Percentiles rank a stretch among this genome's conserved stretches.
phyloP scores from a whole-genome alignment of 64 coral and sea anemone genomes.

The Actinia tenebrosa region DNA sequence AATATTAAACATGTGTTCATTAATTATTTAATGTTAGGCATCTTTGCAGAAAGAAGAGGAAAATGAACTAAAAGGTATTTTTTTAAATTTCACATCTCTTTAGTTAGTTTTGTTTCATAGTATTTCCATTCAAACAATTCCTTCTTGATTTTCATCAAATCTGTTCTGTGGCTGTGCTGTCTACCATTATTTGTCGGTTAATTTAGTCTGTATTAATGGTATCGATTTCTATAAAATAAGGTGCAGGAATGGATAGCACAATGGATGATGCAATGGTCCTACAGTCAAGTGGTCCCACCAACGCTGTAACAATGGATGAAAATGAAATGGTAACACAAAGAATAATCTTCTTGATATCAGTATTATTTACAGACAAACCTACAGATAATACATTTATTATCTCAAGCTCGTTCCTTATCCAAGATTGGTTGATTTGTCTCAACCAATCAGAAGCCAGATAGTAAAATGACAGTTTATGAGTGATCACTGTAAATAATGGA shows the following conservation, averaged over 20 bases:
- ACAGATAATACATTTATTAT: no score
- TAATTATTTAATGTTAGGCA: not conserved
- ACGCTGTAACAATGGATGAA: slow-evolving; percentile 39
- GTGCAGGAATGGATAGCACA: slow-evolving; percentile 31
- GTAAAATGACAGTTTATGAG: not conserved
- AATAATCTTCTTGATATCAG: not conserved
- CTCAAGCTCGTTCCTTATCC: no score
- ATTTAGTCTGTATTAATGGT: not conserved
- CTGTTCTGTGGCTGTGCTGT: not conserved
- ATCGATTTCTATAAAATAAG: not conserved
- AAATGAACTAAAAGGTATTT: slow-evolving; percentile 31
- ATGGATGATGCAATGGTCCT: slow-evolving; percentile 78
- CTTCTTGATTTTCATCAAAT: not conserved
- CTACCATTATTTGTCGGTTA: not conserved
- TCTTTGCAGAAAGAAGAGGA: slow-evolving; percentile 33
- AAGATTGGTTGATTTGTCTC: no score
- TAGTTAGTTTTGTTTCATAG: no score
- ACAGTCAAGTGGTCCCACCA: slow-evolving; percentile 57
- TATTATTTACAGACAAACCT: no score
- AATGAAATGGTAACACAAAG: slow-evolving; percentile 27
- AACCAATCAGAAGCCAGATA: no score
- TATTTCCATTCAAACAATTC: not conserved
- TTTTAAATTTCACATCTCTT: not conserved
- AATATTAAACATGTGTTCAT: no score
- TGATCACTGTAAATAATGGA: no score